These are phyloP conservation scores for Nemoura dubitans DNA, from an alignment of 2,888 invertebrate genomes.

Conservation along the genomic window DNA sequence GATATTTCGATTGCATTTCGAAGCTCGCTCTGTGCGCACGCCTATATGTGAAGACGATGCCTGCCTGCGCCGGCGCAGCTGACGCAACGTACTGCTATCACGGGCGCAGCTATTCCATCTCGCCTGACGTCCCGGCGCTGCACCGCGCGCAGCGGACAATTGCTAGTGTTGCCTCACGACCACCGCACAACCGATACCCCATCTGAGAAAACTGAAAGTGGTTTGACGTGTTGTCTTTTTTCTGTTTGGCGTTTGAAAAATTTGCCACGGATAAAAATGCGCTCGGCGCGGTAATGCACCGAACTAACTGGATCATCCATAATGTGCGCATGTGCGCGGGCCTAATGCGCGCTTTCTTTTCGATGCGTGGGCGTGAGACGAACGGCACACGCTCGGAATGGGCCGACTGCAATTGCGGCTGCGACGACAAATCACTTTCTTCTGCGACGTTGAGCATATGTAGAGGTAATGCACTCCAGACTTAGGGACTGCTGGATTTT, in stretches of 20 bases:
- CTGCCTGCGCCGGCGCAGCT: too few relatives aligned
- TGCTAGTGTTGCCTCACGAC: background rate
- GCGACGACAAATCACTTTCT: background rate
- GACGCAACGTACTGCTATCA: background rate
- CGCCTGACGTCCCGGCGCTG: background rate
- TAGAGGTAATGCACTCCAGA: too few relatives aligned
- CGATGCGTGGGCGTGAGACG: background rate
- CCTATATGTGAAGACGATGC: too few relatives aligned
- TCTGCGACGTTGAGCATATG: too few relatives aligned
- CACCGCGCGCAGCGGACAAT: background rate
- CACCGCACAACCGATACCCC: background rate
- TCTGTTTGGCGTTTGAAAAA: background rate
- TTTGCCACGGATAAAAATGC: background rate
- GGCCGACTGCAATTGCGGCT: background rate
- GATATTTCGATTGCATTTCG: background rate
- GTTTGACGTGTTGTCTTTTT: background rate
- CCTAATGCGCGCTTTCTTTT: background rate
- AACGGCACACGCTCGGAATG: background rate
- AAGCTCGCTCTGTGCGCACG: too few relatives aligned
- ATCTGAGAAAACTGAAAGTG: background rate
- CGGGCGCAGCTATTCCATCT: background rate
- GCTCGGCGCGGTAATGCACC: background rate
- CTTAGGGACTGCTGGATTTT: too few relatives aligned
- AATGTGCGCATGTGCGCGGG: too few relatives aligned
- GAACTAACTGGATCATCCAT: background rate